phyloP scores from a whole-genome alignment of 2,113 vertebrate genomes.

The Deroptyus accipitrinus region DNA sequence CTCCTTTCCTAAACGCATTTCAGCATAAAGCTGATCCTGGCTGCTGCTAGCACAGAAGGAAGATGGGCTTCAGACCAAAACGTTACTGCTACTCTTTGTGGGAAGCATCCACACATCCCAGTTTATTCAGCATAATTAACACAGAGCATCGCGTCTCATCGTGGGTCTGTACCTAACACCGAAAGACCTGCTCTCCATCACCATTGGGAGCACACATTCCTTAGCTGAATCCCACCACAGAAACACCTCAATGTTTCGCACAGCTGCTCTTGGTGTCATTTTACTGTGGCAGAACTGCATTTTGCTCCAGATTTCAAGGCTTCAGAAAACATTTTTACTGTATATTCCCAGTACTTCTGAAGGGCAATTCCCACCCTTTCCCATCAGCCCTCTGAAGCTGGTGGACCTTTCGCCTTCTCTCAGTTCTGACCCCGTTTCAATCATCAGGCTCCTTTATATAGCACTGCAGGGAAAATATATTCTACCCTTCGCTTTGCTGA shows the following conservation, averaged over 20 bases:
- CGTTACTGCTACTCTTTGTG: not conserved
- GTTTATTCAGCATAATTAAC: rapidly evolving
- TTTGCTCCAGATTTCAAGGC: not conserved
- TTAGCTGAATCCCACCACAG: not conserved
- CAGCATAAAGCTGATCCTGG: slow-evolving; percentile 19
- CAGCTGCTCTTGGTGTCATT: not conserved
- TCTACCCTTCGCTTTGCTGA: not conserved
- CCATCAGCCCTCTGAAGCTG: not conserved
- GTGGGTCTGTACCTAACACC: not conserved
- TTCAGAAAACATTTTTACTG: not conserved
- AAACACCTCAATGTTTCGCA: rapidly evolving
- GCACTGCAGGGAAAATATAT: not conserved
- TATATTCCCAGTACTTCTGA: not conserved
- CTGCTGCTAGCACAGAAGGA: slow-evolving; percentile 25
- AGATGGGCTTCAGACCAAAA: not conserved
- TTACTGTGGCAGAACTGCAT: not conserved
- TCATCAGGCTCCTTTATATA: not conserved
- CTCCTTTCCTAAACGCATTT: not conserved
- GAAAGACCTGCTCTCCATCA: rapidly evolving
- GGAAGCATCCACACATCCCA: not conserved
- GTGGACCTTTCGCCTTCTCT: not conserved
- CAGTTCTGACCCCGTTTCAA: not conserved
- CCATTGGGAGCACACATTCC: rapidly evolving
- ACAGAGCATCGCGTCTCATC: rapidly evolving
- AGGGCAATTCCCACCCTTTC: not conserved